Evolutionary conservation across 2,797 vertebrate genomes (phyloP).

Genomic region (Anguilla anguilla): DNA sequence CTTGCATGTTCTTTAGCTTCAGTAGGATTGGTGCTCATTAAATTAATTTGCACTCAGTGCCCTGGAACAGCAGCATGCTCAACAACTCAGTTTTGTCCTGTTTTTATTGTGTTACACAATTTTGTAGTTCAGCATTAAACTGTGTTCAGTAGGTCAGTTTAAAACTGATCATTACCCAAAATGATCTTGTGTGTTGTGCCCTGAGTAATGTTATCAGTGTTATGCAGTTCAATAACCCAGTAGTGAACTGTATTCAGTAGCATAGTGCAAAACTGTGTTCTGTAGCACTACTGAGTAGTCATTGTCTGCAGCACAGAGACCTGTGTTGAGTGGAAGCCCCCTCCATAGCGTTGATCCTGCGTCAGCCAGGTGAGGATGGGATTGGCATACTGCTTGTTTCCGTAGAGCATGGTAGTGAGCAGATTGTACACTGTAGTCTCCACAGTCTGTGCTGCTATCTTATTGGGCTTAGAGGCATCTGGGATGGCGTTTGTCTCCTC

Average conservation of each 20-base stretch:
- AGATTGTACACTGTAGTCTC: conserved; percentile 87
- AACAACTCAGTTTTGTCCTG: neutral
- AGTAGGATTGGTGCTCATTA: neutral
- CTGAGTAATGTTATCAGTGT: neutral
- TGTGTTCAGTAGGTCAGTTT: neutral
- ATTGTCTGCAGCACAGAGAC: conserved; percentile 56
- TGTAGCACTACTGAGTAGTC: neutral
- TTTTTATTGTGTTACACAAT: neutral
- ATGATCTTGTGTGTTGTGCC: neutral
- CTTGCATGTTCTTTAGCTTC: neutral
- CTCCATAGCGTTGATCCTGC: conserved; percentile 84
- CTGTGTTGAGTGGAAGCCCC: conserved; percentile 85
- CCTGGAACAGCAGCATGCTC: neutral
- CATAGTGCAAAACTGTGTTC: neutral
- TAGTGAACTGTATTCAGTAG: neutral
- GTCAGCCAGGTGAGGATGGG: conserved; percentile 86
- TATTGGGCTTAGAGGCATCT: conserved; percentile 62
- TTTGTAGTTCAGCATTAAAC: neutral
- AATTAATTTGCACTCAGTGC: neutral
- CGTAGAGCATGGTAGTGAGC: conserved; percentile 73
- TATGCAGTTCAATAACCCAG: neutral
- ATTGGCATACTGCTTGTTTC: conserved; percentile 72
- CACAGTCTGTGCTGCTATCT: conserved; percentile 74
- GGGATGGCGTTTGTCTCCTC: conserved; percentile 59
- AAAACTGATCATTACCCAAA: neutral